A percentile compares a stretch with the other conserved stretches of the same genome.
Conservation (phyloP, 2,113 vertebrate species). For the Hemiprocne comata region DNA sequence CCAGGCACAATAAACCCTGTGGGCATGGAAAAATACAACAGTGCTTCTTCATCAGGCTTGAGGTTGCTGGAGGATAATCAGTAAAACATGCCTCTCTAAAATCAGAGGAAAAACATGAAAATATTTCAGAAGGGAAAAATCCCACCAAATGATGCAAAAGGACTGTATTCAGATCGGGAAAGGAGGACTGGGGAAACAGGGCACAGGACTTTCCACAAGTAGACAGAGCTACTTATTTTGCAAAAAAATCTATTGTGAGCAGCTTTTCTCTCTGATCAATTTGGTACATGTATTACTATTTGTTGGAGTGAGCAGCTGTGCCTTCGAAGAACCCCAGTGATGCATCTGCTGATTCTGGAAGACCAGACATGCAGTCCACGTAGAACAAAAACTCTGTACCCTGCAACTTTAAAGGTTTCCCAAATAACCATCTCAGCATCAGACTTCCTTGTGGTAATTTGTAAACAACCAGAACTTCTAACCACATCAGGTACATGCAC, state of each 20-base stretch:
- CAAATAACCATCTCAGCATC: not conserved
- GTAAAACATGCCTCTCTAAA: conserved; percentile 35
- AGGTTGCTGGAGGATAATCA: conserved; percentile 38
- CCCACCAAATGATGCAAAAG: not conserved
- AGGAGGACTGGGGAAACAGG: not conserved
- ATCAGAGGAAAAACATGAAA: conserved; percentile 8
- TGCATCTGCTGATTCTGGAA: not conserved
- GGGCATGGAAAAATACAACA: conserved; percentile 34
- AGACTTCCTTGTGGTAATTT: not conserved
- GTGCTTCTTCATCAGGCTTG: not conserved
- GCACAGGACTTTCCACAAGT: not conserved
- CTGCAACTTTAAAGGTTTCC: not conserved
- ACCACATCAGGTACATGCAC: not conserved
- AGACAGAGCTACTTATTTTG: not conserved
- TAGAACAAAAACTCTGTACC: not conserved
- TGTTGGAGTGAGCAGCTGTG: not conserved
- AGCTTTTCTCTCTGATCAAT: not conserved
- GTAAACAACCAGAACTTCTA: not conserved
- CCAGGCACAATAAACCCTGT: conserved; percentile 21
- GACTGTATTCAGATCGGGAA: not conserved
- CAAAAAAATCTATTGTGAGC: not conserved
- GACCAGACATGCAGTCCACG: fast-evolving
- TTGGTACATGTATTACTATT: not conserved
- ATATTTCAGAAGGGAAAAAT: not conserved
- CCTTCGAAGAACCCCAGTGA: not conserved